Evolutionary conservation across 2,113 vertebrate species (phyloP), one percentile per base, ranked within the genome.

Genomic region (Plectropomus leopardus): DNA sequence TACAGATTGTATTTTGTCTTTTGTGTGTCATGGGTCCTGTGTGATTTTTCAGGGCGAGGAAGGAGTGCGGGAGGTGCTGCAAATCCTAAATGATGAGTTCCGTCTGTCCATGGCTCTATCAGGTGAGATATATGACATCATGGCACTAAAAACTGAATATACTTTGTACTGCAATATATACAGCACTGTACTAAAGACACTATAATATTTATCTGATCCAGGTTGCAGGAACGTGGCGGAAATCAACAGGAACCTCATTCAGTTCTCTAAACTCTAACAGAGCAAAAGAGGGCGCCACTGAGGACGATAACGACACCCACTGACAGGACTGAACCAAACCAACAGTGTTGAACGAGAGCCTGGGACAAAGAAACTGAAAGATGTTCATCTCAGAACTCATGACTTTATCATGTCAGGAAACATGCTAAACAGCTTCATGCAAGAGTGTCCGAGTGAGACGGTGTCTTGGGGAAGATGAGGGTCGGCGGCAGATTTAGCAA

Each of bases 11-110:
- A 11, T 44, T 65, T 11, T 21, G 36, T 58, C 1, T 44, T 65
- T 11, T 21, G 36, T 58, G 0, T 57, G 34, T 34, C 16, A 4
- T 30, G 6, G 7, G 21, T 23, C 5, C 4, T 45, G 44, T 84
- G 61, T 71, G 59, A 57, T 47, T 6, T 76, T 57, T 66, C 87
- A 99, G 97, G 97, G 97, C 1, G 97, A 97, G 88, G 94, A 96
- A 13, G 97, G 98, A 1, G 92, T 99, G 73, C 93, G 73, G 28
- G 94, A 97, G 0, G 94, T 98, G n/a, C 86, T 99, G 86, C 95
- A 96, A 74, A 97, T 99, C 85, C 86, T 99, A 40, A 96, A 94
- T 30, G 95, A 96, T 50, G 98, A 99, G 87, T 96, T 99, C 87
- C 94, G 93, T 60, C 91, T 96, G 45, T 96, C 95, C 11, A 99